These are phyloP conservation scores for Natrix natrix DNA, from an alignment of 2,797 vertebrate species.

Conservation along the genomic window DNA sequence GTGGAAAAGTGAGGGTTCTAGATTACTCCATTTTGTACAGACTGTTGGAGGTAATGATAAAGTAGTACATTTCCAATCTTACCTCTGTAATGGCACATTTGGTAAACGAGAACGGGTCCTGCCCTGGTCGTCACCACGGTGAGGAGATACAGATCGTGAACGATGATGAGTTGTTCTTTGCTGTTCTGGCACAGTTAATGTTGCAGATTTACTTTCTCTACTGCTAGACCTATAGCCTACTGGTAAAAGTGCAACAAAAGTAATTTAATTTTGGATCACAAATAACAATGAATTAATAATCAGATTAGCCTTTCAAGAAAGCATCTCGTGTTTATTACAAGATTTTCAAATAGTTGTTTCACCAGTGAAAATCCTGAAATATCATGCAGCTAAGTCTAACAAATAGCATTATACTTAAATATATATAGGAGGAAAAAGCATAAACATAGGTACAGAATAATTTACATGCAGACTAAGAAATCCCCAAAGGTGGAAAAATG, in stretches of 20 bases:
- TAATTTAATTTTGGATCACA: constrained; percentile 39
- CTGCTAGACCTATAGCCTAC: constrained; percentile 88
- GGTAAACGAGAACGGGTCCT: constrained; percentile 91
- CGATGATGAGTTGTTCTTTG: constrained; percentile 89
- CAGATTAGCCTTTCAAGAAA: constrained; percentile 27
- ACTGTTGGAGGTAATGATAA: background rate
- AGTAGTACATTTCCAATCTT: constrained; percentile 45
- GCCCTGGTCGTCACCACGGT: constrained; percentile 90
- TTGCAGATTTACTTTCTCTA: constrained; percentile 86
- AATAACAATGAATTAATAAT: constrained; percentile 21
- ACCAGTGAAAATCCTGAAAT: background rate
- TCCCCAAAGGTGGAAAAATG: constrained; percentile 6
- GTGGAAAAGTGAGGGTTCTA: background rate
- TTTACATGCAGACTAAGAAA: constrained; percentile 11
- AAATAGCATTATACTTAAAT: constrained; percentile 43
- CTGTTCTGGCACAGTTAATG: constrained; percentile 92
- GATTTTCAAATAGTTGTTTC: constrained; percentile 29
- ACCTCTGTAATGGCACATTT: constrained; percentile 98
- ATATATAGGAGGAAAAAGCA: constrained; percentile 12
- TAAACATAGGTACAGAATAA: constrained; percentile 23
- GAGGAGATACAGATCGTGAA: constrained; percentile 95
- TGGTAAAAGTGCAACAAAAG: constrained; percentile 70
- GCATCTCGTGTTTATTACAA: background rate
- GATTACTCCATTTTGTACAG: background rate
- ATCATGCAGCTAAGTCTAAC: constrained; percentile 59